Evolutionary conservation across 2,888 invertebrate species (phyloP).

Genomic region (Dysmachus trigonus): DNA sequence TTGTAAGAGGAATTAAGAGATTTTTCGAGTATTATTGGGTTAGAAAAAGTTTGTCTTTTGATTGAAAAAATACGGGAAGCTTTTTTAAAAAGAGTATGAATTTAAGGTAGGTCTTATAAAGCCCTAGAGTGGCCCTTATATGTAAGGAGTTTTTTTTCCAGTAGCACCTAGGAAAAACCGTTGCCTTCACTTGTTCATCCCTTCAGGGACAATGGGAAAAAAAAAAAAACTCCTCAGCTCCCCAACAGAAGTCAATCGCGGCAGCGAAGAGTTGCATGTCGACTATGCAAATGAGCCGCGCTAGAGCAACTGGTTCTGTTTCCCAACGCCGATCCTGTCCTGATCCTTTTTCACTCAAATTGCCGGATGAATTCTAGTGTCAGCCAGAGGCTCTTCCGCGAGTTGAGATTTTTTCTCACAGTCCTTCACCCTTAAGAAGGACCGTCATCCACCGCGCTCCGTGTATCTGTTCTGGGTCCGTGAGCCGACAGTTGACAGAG

Average conservation of each 20-base stretch:
- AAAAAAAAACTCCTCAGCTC: neutral
- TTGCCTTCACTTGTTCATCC: neutral
- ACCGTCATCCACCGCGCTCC: neutral
- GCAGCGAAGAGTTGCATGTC: neutral
- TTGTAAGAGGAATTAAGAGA: too few relatives aligned
- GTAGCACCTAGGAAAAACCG: neutral
- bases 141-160: too few relatives aligned
- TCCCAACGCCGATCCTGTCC: constrained; percentile 7
- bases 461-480: neutral
- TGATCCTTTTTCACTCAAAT: neutral
- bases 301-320: constrained; percentile 9
- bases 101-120: too few relatives aligned
- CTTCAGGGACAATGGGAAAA: neutral
- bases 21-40: too few relatives aligned
- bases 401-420: constrained; percentile 31
- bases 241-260: neutral
- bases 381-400: neutral
- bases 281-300: neutral
- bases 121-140: too few relatives aligned
- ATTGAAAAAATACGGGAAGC: too few relatives aligned
- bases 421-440: neutral
- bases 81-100: too few relatives aligned
- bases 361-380: neutral
- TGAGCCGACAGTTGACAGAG: constrained; percentile 15
- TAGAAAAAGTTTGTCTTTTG: too few relatives aligned